Conservation (phyloP, 2,113 vertebrate genomes). For the Prunella himalayana region DNA sequence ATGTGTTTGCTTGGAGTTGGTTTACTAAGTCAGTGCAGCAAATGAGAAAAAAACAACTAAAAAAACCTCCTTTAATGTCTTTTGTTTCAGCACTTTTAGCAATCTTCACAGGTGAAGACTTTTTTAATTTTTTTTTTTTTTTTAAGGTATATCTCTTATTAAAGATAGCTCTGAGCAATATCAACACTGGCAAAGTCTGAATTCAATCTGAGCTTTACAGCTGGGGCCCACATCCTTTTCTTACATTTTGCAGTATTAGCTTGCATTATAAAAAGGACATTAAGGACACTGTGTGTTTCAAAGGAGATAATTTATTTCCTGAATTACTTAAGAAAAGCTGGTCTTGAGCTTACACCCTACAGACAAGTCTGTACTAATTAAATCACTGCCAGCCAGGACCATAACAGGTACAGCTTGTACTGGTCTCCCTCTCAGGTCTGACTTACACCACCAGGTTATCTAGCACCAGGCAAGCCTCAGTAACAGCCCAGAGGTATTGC, state of each 20-base stretch:
- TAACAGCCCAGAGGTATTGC: not conserved
- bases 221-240: not conserved
- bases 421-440: not conserved
- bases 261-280: not conserved
- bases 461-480: not conserved
- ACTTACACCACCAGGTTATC: not conserved
- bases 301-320: not conserved
- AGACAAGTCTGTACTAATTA: not conserved
- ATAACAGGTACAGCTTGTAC: not conserved
- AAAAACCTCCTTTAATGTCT: not conserved
- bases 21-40: not conserved
- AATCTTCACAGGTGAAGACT: not conserved
- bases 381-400: not conserved
- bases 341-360: not conserved
- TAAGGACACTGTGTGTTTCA: not conserved
- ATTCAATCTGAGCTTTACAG: conserved; percentile 27
- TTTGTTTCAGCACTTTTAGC: not conserved
- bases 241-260: not conserved
- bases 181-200: not conserved
- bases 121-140: not conserved
- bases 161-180: not conserved
- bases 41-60: not conserved
- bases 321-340: not conserved
- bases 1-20: not conserved
- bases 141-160: conserved; percentile 1